A percentile compares a stretch with the other conserved stretches of the same genome.
Conservation (phyloP, 2,888 invertebrate species). For the Platerodrilus igneus region DNA sequence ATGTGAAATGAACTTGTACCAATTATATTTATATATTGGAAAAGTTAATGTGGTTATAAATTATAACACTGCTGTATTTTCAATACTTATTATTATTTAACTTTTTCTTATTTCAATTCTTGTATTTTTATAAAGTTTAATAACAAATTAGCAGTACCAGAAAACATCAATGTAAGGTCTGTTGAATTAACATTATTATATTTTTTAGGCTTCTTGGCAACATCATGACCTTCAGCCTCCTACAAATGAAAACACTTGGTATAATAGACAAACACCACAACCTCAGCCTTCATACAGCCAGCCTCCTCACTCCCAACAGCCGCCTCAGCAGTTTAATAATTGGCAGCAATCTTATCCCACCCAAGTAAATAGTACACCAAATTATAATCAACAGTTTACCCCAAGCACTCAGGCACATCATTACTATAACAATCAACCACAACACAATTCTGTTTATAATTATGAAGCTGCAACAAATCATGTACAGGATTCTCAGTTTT, state of each 20-base stretch:
- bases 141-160: too few relatives aligned
- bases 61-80: too few relatives aligned
- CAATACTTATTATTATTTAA: too few relatives aligned
- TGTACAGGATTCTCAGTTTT: constrained; percentile 43
- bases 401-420: constrained; percentile 8
- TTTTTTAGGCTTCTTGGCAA: constrained; percentile 42
- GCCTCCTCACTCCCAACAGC: constrained; percentile 27
- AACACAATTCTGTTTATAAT: constrained; percentile 16
- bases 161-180: too few relatives aligned
- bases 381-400: constrained; percentile 33
- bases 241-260: constrained; percentile 48
- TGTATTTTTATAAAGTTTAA: too few relatives aligned
- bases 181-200: too few relatives aligned
- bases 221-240: constrained; percentile 48
- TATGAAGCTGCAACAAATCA: constrained; percentile 16
- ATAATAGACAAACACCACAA: too few relatives aligned
- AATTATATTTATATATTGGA: too few relatives aligned
- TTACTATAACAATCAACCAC: constrained; percentile 19
- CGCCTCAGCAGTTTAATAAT: constrained; percentile 36
- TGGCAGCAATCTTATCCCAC: constrained; percentile 34
- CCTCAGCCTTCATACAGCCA: constrained; percentile 24
- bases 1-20: too few relatives aligned
- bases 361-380: constrained; percentile 39
- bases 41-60: too few relatives aligned
- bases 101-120: too few relatives aligned